Evolutionary conservation across 2,888 invertebrate species (phyloP).

Genomic region (Cosmorhoe ocellata): DNA sequence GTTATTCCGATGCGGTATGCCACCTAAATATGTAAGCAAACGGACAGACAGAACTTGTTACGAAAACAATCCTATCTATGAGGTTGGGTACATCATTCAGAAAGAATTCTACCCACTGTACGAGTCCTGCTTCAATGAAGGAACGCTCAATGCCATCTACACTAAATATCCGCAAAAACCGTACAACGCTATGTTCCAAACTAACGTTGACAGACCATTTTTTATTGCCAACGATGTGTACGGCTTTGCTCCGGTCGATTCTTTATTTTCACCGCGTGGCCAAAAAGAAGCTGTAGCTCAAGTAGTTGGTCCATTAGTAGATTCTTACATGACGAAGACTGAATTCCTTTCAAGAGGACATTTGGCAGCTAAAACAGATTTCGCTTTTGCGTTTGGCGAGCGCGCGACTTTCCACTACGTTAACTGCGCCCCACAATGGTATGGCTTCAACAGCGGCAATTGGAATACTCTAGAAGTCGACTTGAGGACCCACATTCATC

Average conservation of each 20-base stretch:
- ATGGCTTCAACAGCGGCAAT: constrained; percentile 83
- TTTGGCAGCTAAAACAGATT: constrained; percentile 85
- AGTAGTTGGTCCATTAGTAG: constrained; percentile 50
- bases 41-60: constrained; percentile 60
- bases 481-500: constrained; percentile 62
- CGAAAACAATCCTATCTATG: constrained; percentile 51
- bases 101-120: constrained; percentile 59
- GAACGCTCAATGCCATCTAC: constrained; percentile 51
- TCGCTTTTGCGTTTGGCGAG: constrained; percentile 82
- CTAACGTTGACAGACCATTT: constrained; percentile 60
- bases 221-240: constrained; percentile 59
- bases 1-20: constrained; percentile 48
- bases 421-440: constrained; percentile 87
- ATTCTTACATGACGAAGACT: constrained; percentile 64
- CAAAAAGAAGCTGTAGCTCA: constrained; percentile 54
- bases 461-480: constrained; percentile 81
- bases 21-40: constrained; percentile 55
- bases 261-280: constrained; percentile 58
- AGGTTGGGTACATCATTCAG: constrained; percentile 66
- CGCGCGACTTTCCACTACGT: constrained; percentile 85
- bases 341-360: constrained; percentile 83
- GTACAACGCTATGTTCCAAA: constrained; percentile 67
- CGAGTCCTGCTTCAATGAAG: constrained; percentile 68
- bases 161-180: constrained; percentile 70
- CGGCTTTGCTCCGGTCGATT: constrained; percentile 51